These are phyloP conservation scores for Eupithecia tripunctaria DNA, from an alignment of 2,888 invertebrate genomes.

Conservation along the genomic window DNA sequence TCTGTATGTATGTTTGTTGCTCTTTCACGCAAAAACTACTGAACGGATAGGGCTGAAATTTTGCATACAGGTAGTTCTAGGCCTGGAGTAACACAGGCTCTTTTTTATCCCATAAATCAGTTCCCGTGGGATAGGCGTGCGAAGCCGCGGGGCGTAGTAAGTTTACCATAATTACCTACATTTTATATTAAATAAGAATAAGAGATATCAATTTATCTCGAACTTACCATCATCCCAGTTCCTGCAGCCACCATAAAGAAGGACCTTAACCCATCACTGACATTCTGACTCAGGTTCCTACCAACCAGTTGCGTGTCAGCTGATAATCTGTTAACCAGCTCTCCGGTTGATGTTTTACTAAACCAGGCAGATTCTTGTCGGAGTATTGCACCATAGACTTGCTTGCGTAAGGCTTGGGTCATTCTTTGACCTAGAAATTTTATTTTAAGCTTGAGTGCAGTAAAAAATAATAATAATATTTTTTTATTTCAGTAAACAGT, in stretches of 20 bases:
- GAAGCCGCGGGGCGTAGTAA: no score
- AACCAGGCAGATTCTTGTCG: slow-evolving; percentile 96
- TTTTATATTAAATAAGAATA: neutral
- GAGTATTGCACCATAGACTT: slow-evolving; percentile 91
- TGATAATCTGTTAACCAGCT: slow-evolving; percentile 94
- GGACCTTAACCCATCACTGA: slow-evolving; percentile 97
- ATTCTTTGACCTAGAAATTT: slow-evolving; percentile 90
- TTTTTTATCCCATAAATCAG: no score
- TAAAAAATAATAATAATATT: neutral
- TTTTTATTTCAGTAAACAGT: no score
- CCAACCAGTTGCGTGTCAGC: slow-evolving; percentile 97
- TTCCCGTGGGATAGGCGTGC: no score
- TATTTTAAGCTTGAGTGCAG: neutral
- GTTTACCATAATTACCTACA: neutral
- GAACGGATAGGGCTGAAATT: no score
- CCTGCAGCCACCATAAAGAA: slow-evolving; percentile 94
- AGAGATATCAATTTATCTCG: slow-evolving; percentile 11
- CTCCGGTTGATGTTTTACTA: slow-evolving; percentile 94
- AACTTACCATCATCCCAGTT: slow-evolving; percentile 95
- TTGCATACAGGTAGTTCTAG: no score
- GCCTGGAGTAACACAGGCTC: no score
- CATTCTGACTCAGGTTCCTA: slow-evolving; percentile 95
- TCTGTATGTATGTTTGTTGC: no score
- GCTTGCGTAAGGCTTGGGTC: slow-evolving; percentile 90
- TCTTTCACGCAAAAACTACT: no score